These are phyloP conservation scores for Ceyx margarethae DNA, from an alignment of 2,113 vertebrate species.

Conservation along the genomic window DNA sequence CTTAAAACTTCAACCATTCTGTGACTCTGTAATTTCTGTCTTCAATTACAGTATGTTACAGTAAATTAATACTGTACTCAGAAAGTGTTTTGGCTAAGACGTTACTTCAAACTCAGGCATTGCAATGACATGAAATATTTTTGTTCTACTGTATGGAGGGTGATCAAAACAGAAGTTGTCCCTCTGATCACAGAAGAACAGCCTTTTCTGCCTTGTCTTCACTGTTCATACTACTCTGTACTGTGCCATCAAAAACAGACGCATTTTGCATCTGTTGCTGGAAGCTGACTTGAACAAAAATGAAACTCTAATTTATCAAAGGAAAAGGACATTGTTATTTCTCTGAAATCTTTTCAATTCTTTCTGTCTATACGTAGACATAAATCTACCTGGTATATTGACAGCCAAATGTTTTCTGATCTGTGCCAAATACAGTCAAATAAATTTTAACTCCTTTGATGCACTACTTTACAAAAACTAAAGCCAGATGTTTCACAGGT, in stretches of 20 bases:
- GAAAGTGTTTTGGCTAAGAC: neutral
- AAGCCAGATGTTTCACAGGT: slow-evolving; percentile 73
- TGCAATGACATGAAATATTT: neutral
- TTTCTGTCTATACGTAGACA: neutral
- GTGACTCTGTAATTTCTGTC: neutral
- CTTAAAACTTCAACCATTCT: neutral
- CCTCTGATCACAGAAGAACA: neutral
- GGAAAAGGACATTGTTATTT: neutral
- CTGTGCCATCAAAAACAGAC: neutral
- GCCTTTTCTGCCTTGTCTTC: neutral
- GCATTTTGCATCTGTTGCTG: neutral
- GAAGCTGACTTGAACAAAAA: neutral
- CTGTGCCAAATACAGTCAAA: slow-evolving; percentile 23
- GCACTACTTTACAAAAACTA: slow-evolving; percentile 29
- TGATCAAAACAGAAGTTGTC: neutral
- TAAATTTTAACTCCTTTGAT: slow-evolving; percentile 57
- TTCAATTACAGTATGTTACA: neutral
- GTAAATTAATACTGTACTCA: neutral
- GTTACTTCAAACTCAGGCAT: neutral
- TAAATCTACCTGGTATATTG: slow-evolving; percentile 10
- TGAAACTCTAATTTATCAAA: slow-evolving; percentile 21
- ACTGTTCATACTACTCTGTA: neutral
- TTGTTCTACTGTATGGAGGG: neutral
- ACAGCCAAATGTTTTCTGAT: slow-evolving; percentile 31
- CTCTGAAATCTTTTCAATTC: neutral